Percentiles rank a stretch among this genome's conserved stretches.
Evolutionary conservation across 2,797 vertebrate genomes (phyloP).

Genomic region (Falco rusticolus): DNA sequence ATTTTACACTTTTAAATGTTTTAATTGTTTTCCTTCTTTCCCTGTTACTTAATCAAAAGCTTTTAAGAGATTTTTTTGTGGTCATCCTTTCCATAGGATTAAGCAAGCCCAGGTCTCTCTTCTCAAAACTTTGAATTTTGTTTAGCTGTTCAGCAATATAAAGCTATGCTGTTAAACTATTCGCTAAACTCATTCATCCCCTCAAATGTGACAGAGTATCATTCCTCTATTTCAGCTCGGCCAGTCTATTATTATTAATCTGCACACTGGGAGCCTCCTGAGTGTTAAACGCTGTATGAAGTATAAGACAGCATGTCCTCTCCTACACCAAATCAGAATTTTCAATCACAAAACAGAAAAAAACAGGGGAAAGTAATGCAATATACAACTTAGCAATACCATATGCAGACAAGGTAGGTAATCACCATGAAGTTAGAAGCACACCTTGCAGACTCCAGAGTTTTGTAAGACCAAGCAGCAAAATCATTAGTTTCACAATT

Average conservation of each 20-base stretch:
- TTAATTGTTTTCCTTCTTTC: background rate
- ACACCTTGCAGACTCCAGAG: background rate
- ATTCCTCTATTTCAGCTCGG: background rate
- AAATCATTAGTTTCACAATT: background rate
- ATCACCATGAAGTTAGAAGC: background rate
- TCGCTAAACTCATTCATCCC: background rate
- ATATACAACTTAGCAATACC: background rate
- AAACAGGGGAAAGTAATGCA: background rate
- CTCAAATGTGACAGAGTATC: background rate
- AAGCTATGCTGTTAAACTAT: background rate
- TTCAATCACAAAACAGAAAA: background rate
- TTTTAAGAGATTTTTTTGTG: background rate
- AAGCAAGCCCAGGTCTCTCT: background rate
- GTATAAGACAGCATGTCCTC: background rate
- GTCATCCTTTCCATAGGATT: background rate
- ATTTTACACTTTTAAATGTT: background rate
- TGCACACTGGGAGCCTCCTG: background rate
- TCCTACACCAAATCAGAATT: background rate
- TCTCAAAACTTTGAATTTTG: background rate
- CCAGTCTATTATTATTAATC: background rate
- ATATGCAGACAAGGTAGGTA: background rate
- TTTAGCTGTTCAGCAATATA: background rate
- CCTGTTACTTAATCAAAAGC: background rate
- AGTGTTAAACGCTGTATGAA: background rate
- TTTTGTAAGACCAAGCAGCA: background rate